phyloP scores from a whole-genome alignment of 2,797 vertebrate species.

The Momotus momota region DNA sequence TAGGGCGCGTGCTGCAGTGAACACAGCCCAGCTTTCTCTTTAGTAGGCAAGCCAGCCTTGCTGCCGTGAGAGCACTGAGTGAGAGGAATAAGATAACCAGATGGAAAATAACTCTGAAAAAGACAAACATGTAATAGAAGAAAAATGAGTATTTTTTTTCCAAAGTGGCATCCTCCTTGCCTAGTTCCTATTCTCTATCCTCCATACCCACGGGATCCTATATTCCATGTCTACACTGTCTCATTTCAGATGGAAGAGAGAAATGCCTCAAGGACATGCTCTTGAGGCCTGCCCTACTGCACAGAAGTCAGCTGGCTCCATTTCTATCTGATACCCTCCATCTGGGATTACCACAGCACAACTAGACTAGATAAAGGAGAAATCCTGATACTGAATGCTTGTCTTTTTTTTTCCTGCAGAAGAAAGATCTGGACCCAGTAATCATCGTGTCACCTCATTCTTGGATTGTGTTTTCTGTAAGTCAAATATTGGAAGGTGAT shows the following conservation, averaged over 20 bases:
- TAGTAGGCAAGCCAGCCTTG: constrained; percentile 69
- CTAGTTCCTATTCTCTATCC: background rate
- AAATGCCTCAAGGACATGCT: background rate
- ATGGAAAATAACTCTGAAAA: constrained; percentile 86
- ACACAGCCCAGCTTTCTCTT: constrained; percentile 74
- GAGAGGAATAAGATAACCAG: constrained; percentile 93
- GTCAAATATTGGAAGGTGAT: background rate
- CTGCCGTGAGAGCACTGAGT: constrained; percentile 83
- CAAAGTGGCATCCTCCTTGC: background rate
- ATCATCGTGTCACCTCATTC: background rate
- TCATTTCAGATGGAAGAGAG: background rate
- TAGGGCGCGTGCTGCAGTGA: constrained; percentile 84
- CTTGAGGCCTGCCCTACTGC: background rate
- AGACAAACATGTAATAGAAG: background rate
- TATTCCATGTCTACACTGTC: background rate
- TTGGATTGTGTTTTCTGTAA: background rate
- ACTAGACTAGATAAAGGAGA: background rate
- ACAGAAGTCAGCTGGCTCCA: background rate
- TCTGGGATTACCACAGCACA: background rate
- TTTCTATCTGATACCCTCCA: background rate
- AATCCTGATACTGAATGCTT: background rate
- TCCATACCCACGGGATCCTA: background rate
- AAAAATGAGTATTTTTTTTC: background rate
- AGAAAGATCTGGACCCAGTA: background rate
- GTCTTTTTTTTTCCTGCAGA: background rate